Conservation (phyloP, 2,888 invertebrate genomes). For the Hirtodrosophila trivittata region DNA sequence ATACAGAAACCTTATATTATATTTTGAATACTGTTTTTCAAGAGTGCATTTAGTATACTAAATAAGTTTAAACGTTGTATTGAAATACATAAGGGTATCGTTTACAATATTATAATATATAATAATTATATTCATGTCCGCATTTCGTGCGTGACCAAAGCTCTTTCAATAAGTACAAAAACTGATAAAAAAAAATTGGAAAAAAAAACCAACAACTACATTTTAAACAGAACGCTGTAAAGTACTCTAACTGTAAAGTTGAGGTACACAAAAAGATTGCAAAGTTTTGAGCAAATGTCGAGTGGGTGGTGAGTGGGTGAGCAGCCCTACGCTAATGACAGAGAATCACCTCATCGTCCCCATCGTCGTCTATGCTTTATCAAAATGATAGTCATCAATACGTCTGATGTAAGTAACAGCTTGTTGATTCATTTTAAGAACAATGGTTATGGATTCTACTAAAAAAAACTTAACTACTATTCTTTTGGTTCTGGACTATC, state of each 20-base stretch:
- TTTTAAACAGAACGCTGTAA: constrained; percentile 11
- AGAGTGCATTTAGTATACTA: too few relatives aligned
- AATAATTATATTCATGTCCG: constrained; percentile 47
- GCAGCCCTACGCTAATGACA: constrained; percentile 53
- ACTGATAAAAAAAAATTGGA: constrained; percentile 14
- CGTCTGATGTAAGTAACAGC: constrained; percentile 64
- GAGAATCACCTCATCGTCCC: constrained; percentile 51
- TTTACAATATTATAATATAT: constrained; percentile 10
- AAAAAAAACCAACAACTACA: constrained; percentile 13
- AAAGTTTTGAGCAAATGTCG: constrained; percentile 43
- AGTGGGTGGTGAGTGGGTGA: constrained; percentile 36
- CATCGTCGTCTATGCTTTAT: constrained; percentile 42
- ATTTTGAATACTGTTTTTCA: too few relatives aligned
- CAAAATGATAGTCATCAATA: constrained; percentile 72
- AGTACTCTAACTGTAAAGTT: background rate
- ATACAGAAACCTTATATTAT: too few relatives aligned
- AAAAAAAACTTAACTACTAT: too few relatives aligned
- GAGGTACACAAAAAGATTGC: constrained; percentile 2
- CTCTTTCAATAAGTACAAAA: constrained; percentile 24
- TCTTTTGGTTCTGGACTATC: too few relatives aligned
- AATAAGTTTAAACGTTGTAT: too few relatives aligned
- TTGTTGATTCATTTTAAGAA: constrained; percentile 2
- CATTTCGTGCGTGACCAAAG: constrained; percentile 61
- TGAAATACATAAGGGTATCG: too few relatives aligned
- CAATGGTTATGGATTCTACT: constrained; percentile 17